A percentile compares a stretch with the other conserved stretches of the same genome.
Conservation (phyloP, 2,113 vertebrate species). For the Chloropsis cyanopogon region DNA sequence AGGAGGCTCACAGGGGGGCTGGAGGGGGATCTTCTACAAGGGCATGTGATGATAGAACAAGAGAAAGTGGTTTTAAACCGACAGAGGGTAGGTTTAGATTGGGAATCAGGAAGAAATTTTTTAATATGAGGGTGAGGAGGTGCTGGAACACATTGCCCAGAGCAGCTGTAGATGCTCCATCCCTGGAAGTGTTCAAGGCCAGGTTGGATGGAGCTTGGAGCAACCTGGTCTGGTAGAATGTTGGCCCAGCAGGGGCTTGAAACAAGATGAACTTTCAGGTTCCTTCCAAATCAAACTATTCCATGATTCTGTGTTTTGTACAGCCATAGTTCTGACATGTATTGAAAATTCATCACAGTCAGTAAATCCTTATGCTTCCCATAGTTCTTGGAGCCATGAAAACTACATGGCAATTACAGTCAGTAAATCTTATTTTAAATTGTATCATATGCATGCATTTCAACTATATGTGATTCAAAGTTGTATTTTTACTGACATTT, state of each 20-base stretch:
- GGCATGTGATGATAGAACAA: fast-evolving
- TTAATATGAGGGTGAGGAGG: background rate
- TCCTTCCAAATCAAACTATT: background rate
- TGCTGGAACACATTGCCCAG: background rate
- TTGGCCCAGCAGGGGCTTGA: background rate
- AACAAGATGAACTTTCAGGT: background rate
- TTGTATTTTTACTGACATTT: background rate
- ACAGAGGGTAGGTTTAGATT: background rate
- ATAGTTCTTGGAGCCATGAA: background rate
- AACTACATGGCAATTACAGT: background rate
- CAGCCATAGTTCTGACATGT: background rate
- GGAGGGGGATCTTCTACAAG: background rate
- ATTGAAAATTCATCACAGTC: constrained; percentile 1
- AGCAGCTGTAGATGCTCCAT: background rate
- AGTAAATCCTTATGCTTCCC: background rate
- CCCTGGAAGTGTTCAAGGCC: background rate
- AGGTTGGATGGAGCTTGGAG: background rate
- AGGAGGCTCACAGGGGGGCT: background rate
- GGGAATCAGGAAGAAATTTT: background rate
- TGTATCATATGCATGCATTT: background rate
- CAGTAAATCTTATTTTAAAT: constrained; percentile 3
- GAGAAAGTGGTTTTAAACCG: background rate
- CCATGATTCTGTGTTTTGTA: background rate
- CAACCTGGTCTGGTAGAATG: background rate
- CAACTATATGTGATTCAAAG: background rate